Conservation (phyloP, 2,113 vertebrate species). For the Eidolon helvum region DNA sequence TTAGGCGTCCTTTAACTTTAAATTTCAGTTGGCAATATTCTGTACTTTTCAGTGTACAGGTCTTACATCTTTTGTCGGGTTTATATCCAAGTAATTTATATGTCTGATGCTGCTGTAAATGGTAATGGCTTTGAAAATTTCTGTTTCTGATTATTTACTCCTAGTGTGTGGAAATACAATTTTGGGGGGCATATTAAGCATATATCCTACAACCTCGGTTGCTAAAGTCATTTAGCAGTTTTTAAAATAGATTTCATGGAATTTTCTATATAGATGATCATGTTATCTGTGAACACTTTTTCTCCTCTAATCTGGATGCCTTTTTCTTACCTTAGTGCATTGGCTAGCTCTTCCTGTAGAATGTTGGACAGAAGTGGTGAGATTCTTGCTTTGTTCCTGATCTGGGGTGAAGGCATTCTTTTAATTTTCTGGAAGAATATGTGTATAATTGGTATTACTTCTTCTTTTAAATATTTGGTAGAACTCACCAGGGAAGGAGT, state of each 20-base stretch:
- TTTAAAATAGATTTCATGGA: neutral
- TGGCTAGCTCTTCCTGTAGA: neutral
- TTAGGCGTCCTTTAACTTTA: neutral
- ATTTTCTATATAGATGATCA: neutral
- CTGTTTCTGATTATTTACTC: neutral
- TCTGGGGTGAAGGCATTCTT: neutral
- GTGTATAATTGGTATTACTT: neutral
- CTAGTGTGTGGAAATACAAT: neutral
- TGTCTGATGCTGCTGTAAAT: neutral
- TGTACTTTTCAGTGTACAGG: neutral
- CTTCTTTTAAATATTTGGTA: neutral
- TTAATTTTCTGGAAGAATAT: neutral
- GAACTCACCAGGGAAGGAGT: neutral
- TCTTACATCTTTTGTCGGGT: neutral
- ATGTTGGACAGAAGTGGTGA: neutral
- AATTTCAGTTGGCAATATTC: neutral
- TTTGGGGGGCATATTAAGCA: neutral
- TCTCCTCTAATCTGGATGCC: neutral
- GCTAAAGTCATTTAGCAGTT: neutral
- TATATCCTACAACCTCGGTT: neutral
- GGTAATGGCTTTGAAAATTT: neutral
- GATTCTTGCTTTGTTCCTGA: no score
- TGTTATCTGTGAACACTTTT: neutral
- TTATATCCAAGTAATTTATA: neutral
- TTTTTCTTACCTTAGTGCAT: neutral